Percentiles rank a stretch among this genome's conserved stretches.
These are phyloP conservation scores for Bos javanicus DNA, from an alignment of 2,113 vertebrate species.

Conservation along the genomic window DNA sequence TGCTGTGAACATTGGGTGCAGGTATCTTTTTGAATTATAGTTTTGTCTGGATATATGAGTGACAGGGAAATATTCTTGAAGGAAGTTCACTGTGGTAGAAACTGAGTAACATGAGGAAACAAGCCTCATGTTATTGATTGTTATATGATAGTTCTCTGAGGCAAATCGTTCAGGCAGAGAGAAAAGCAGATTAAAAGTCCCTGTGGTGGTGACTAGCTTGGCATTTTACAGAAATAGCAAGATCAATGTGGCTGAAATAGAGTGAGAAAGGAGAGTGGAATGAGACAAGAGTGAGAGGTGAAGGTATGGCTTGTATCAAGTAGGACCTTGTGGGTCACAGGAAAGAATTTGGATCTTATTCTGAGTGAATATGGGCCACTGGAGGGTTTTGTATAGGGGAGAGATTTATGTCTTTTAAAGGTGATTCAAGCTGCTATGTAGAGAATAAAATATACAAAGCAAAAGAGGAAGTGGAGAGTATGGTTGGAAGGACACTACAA, in stretches of 20 bases:
- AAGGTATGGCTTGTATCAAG: rapidly evolving
- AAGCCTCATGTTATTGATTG: background rate
- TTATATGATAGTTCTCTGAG: background rate
- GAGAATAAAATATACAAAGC: background rate
- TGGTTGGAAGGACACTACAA: background rate
- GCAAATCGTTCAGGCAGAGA: background rate
- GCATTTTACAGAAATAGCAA: background rate
- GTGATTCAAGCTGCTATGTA: background rate
- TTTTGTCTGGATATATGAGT: background rate
- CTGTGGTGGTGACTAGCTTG: background rate
- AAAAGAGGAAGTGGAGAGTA: background rate
- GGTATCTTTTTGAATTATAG: background rate
- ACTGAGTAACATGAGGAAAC: background rate
- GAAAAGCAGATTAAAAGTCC: background rate
- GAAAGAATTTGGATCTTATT: background rate
- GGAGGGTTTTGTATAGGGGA: background rate
- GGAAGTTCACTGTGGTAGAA: background rate
- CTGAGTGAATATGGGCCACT: background rate
- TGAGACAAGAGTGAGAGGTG: background rate
- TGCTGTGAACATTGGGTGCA: background rate
- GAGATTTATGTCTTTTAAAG: background rate
- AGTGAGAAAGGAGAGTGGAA: background rate
- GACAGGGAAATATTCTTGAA: background rate
- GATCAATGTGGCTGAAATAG: background rate
- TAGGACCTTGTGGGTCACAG: background rate